phyloP scores from a whole-genome alignment of 2,888 invertebrate species.

The Ectemnius continuus region DNA sequence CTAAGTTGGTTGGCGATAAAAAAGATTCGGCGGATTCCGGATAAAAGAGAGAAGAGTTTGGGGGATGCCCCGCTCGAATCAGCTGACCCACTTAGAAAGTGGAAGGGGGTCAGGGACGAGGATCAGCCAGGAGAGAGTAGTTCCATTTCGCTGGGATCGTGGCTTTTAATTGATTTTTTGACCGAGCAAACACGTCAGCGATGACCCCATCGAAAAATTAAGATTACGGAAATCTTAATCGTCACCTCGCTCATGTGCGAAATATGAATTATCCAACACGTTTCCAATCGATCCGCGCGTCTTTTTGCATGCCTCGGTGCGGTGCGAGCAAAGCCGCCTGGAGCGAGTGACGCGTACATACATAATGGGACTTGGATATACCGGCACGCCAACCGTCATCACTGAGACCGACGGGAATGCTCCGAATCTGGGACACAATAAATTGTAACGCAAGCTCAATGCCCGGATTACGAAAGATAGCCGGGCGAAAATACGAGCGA shows the following conservation, averaged over 20 bases:
- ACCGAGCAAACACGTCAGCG: not conserved
- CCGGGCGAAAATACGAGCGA: not conserved
- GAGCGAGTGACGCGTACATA: no score
- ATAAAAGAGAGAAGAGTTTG: not conserved
- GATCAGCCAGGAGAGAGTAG: not conserved
- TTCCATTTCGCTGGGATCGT: not conserved
- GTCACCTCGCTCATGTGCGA: no score
- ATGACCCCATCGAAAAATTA: no score
- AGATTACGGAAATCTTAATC: no score
- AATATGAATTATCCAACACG: no score
- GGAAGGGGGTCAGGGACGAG: not conserved
- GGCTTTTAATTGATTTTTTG: not conserved
- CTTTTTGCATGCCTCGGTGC: not conserved
- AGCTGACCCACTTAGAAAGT: not conserved
- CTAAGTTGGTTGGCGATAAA: no score
- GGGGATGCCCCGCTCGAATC: not conserved
- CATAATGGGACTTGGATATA: no score
- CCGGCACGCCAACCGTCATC: no score
- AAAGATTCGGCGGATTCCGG: not conserved
- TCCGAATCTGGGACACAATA: no score
- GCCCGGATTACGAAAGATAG: constrained; percentile 11
- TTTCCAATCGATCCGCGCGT: no score
- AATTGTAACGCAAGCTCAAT: not conserved
- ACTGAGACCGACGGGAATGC: no score
- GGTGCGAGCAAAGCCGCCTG: no score